phyloP scores from a whole-genome alignment of 1,140 invertebrate species.

The Trichonephila clavata region DNA sequence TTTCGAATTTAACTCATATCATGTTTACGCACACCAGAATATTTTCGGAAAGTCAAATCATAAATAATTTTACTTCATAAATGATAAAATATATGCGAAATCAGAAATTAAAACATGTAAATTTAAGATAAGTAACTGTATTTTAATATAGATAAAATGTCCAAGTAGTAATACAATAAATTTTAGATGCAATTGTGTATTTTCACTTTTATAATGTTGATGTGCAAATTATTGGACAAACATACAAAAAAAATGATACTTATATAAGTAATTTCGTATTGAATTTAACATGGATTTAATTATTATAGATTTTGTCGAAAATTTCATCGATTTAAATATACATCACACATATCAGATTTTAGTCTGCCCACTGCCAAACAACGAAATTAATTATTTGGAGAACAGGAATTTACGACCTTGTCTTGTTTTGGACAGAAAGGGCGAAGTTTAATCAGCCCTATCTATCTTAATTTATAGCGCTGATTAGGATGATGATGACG shows the following conservation, averaged over 20 bases:
- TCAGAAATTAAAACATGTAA: too few relatives aligned
- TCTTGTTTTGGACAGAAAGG: not conserved
- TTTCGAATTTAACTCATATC: too few relatives aligned
- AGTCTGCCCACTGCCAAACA: not conserved
- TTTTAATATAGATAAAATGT: not conserved
- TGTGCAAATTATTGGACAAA: too few relatives aligned
- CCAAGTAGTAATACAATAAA: not conserved
- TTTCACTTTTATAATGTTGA: too few relatives aligned
- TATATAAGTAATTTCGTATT: not conserved
- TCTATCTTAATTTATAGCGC: not conserved
- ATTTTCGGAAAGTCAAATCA: too few relatives aligned
- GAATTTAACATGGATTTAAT: not conserved
- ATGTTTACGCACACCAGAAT: too few relatives aligned
- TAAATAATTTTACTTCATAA: too few relatives aligned
- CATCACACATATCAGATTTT: not conserved
- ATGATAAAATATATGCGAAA: too few relatives aligned
- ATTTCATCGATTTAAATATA: too few relatives aligned
- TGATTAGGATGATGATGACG: not conserved
- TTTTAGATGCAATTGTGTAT: not conserved
- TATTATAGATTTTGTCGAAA: not conserved
- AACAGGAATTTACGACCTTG: not conserved
- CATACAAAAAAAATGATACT: too few relatives aligned
- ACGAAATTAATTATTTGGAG: not conserved
- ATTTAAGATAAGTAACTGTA: too few relatives aligned
- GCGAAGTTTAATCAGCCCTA: not conserved